These are phyloP conservation scores for Limanda limanda DNA, from an alignment of 2,113 vertebrate genomes.

Conservation along the genomic window DNA sequence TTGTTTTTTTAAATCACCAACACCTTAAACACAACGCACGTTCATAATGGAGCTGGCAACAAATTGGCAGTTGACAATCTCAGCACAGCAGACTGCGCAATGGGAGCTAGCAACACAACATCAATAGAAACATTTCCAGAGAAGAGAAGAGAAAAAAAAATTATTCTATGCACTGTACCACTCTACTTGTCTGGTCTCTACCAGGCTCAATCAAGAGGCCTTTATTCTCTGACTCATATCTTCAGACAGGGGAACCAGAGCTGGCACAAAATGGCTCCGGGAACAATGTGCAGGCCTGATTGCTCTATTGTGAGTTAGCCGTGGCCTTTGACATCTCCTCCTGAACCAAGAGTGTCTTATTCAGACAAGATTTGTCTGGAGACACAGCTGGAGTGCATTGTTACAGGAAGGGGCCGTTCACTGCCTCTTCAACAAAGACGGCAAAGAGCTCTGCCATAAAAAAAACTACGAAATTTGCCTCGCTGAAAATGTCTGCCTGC, in stretches of 20 bases:
- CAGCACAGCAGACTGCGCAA: constrained; percentile 62
- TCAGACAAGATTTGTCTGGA: constrained; percentile 76
- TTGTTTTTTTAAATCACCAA: constrained; percentile 29
- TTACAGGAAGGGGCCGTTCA: constrained; percentile 67
- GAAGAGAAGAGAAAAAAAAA: constrained; percentile 48
- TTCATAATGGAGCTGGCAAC: constrained; percentile 62
- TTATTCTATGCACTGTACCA: constrained; percentile 52
- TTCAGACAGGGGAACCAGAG: constrained; percentile 65
- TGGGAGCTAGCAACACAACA: constrained; percentile 67
- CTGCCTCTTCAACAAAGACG: constrained; percentile 53
- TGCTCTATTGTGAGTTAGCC: constrained; percentile 78
- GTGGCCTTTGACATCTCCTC: constrained; percentile 76
- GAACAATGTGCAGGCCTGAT: constrained; percentile 78
- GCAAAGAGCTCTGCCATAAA: constrained; percentile 43
- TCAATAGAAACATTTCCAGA: constrained; percentile 65
- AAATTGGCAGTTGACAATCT: constrained; percentile 69
- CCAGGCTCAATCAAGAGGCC: constrained; percentile 71
- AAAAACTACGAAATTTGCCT: constrained; percentile 23
- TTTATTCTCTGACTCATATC: constrained; percentile 76
- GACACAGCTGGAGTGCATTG: constrained; percentile 72
- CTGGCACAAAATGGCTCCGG: constrained; percentile 70
- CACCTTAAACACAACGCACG: constrained; percentile 34
- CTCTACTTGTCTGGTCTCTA: constrained; percentile 46
- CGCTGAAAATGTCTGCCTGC: constrained; percentile 37
- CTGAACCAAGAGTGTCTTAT: constrained; percentile 70